Evolutionary conservation across 1,140 invertebrate genomes (phyloP).

Genomic region (Babylonia areolata): DNA sequence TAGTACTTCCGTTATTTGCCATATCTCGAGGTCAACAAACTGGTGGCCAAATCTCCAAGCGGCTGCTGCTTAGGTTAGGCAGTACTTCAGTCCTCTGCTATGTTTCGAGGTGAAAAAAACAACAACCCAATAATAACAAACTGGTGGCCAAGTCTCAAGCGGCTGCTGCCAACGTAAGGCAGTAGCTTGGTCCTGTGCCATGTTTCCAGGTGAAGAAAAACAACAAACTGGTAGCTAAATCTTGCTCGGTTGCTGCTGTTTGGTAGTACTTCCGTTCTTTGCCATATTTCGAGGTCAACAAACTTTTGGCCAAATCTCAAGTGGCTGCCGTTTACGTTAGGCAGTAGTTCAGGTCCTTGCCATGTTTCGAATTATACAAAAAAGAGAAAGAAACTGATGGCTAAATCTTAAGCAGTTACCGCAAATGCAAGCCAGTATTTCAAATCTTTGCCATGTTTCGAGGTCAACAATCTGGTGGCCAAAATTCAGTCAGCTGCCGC

Average conservation of each 20-base stretch:
- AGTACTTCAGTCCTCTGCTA: background rate
- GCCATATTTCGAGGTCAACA: background rate
- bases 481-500: background rate
- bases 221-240: slow-evolving; percentile 35
- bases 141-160: slow-evolving; percentile 30
- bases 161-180: background rate
- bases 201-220: no score
- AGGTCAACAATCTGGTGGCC: no score
- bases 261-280: background rate
- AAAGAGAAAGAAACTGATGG: slow-evolving; percentile 42
- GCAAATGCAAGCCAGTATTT: no score
- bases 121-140: no score
- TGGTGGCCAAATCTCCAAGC: slow-evolving; percentile 28
- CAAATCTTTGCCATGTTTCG: no score
- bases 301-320: slow-evolving; percentile 29
- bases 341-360: background rate
- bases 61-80: background rate
- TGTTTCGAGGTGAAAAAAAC: background rate
- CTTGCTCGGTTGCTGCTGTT: background rate
- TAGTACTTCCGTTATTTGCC: no score
- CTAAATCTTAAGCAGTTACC: background rate
- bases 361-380: no score
- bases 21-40: slow-evolving; percentile 2
- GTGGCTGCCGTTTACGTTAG: background rate
- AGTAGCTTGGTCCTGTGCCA: no score